Conservation (phyloP, 2,113 vertebrate genomes). For the Thalassarche chlororhynchos region DNA sequence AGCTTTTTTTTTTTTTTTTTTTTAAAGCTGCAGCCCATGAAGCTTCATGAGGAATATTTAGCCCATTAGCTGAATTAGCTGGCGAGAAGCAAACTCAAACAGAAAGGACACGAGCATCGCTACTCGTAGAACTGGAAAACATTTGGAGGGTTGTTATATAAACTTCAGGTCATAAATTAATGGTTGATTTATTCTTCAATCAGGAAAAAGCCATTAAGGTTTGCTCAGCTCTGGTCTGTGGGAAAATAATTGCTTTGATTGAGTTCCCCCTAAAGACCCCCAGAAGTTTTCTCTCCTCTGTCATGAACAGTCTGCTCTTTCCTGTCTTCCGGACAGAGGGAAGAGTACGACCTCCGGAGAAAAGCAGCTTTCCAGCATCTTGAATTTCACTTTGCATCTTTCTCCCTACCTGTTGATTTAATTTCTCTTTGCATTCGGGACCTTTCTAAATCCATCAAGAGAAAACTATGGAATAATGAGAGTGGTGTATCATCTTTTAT, state of each 20-base stretch:
- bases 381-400: constrained; percentile 87
- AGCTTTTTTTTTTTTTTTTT: not conserved
- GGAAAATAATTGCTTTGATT: constrained; percentile 88
- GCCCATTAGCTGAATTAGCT: not conserved
- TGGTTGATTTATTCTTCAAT: constrained; percentile 75
- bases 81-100: not conserved
- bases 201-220: constrained; percentile 72
- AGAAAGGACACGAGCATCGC: not conserved
- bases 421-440: constrained; percentile 22
- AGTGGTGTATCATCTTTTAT: not conserved
- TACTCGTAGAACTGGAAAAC: constrained; percentile 6
- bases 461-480: not conserved
- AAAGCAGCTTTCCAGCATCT: constrained; percentile 82
- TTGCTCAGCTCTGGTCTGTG: constrained; percentile 75
- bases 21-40: not conserved
- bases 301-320: constrained; percentile 77
- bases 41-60: not conserved
- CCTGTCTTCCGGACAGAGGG: constrained; percentile 80
- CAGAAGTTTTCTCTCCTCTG: constrained; percentile 73
- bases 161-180: constrained; percentile 70
- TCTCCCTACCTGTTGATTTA: constrained; percentile 48
- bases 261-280: constrained; percentile 83
- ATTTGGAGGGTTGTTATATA: constrained; percentile 22
- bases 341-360: constrained; percentile 77
- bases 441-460: constrained; percentile 8